Evolutionary conservation across 2,113 vertebrate genomes (phyloP).

Genomic region (Aegithalos caudatus): DNA sequence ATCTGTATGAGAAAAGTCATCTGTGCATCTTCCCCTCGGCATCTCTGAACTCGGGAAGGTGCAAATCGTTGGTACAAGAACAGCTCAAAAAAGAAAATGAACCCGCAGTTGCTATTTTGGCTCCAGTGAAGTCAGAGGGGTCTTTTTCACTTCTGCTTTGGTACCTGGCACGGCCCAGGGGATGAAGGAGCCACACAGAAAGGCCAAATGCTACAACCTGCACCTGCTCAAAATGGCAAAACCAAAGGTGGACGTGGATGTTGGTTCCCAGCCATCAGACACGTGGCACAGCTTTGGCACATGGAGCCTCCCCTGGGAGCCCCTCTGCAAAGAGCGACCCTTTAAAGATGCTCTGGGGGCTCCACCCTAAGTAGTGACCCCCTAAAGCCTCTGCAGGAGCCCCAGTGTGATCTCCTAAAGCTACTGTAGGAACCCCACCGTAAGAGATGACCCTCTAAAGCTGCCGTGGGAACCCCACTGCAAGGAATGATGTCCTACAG

Average conservation of each 20-base stretch:
- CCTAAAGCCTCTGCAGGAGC: neutral
- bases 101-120: neutral
- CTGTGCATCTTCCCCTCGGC: neutral
- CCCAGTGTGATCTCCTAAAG: fast-evolving
- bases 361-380: neutral
- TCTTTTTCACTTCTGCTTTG: neutral
- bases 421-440: neutral
- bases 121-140: neutral
- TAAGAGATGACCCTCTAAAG: neutral
- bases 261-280: neutral
- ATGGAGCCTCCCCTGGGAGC: fast-evolving
- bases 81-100: neutral
- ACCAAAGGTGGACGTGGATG: fast-evolving
- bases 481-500: neutral
- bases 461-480: fast-evolving
- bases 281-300: neutral
- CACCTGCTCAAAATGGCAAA: neutral
- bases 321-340: fast-evolving
- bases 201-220: neutral
- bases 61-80: neutral
- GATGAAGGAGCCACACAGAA: neutral
- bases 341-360: neutral
- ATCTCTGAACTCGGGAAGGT: neutral
- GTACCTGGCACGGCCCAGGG: neutral
- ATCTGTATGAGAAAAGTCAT: neutral